Conservation (phyloP, 1,140 invertebrate species). For the Brachionus rubens region DNA sequence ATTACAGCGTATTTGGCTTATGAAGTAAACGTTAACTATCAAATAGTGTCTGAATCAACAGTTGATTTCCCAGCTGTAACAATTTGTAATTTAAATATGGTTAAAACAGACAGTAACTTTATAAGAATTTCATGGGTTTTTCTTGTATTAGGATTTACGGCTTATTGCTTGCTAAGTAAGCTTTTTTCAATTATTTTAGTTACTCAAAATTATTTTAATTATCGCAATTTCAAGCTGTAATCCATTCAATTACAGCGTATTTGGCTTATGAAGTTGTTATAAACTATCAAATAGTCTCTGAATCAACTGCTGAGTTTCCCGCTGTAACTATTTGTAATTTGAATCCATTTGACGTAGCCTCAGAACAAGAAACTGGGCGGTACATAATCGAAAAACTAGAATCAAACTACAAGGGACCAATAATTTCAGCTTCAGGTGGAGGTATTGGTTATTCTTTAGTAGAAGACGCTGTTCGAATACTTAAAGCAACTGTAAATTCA, state of each 20-base stretch:
- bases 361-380: neutral
- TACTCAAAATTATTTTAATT: too few relatives aligned
- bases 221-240: too few relatives aligned
- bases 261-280: neutral
- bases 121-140: constrained; percentile 12
- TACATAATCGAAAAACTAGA: neutral
- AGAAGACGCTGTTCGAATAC: neutral
- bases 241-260: neutral
- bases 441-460: neutral
- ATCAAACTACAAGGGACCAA: neutral
- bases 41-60: too few relatives aligned
- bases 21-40: neutral
- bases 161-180: neutral
- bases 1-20: too few relatives aligned
- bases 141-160: neutral
- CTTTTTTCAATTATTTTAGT: too few relatives aligned
- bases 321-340: constrained; percentile 31
- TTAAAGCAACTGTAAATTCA: neutral
- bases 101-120: neutral
- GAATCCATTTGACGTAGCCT: constrained; percentile 5
- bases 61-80: too few relatives aligned
- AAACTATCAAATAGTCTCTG: neutral
- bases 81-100: constrained; percentile 3
- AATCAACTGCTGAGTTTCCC: constrained; percentile 8
- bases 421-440: neutral